Base-by-base conservation (phyloP, 2,888 invertebrate genomes). In the Callosobruchus maculatus region DNA sequence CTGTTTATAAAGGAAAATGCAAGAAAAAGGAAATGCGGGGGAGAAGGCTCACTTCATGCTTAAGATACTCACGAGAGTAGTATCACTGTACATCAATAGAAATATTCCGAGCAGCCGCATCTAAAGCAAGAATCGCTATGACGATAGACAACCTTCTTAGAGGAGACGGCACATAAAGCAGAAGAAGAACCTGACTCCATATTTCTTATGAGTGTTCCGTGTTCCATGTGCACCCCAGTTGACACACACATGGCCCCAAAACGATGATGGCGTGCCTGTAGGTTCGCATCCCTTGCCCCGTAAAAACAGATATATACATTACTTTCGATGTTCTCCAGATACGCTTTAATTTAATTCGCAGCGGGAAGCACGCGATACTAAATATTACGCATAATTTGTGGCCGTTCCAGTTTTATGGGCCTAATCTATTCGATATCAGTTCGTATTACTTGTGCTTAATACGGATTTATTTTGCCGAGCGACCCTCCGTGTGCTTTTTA, bases 311-410 rank as follows among this genome's bases (percentile, higher is more conserved):
- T 84, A 84, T 82, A 85, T 84, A 84, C 84, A 82, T 86, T 85
- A 86, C 85, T 85, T 85, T 84, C 86, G 85, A 86, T 84, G 83
- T 81, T 86, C 83, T 79, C 85, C 86, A 86, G 86, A 86, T 85
- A 83, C 85, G 81, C 83, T 84, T 84, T 86, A 86, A 86, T 86
- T 86, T 85, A 86, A 86, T 86, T 86, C 84, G 78, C 83, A 76
- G 81, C 81, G 81, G 84, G 84, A 82, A 84, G 84, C 85, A 85
- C 85, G 84, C 85, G 83, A 84, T 82, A 78, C 84, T 84, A 84
- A 84, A 84, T 84, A 84, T 84, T 84, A 84, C 83, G 83, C 83
- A 83, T 84, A 85, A 85, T 85, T 85, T 85, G 84, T 83, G 84
- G 82, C 77, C 83, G 82, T 68, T 68, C 81, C 83, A 81, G 82